Conservation (phyloP, 2,888 invertebrate species). For the Ernsta delagoae region DNA sequence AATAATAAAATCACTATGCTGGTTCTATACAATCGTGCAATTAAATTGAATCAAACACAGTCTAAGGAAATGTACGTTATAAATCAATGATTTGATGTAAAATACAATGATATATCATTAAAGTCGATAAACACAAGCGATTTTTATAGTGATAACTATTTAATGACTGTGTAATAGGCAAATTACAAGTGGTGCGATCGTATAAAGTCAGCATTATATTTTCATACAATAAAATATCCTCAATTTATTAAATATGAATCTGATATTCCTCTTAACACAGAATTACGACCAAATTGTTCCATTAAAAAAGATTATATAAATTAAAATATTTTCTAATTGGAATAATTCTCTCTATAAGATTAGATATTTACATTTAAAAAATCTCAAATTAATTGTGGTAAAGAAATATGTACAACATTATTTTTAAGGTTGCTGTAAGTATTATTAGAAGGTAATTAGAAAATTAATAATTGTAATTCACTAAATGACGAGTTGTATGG, state of each 20-base stretch:
- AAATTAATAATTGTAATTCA: conserved; percentile 80
- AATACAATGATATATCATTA: no score
- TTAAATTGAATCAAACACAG: background rate
- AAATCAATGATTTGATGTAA: no score
- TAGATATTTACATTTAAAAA: conserved; percentile 76
- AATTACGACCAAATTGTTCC: conserved; percentile 69
- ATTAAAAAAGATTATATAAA: conserved; percentile 48
- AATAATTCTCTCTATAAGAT: conserved; percentile 80
- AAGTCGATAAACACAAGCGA: no score
- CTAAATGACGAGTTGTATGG: conserved; percentile 78
- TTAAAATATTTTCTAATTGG: conserved; percentile 68
- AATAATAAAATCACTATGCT: no score
- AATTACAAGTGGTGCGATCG: background rate
- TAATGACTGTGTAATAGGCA: no score
- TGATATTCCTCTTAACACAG: conserved; percentile 46
- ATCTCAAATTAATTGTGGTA: conserved; percentile 84
- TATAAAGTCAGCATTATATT: conserved; percentile 13
- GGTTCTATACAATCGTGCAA: conserved; percentile 6
- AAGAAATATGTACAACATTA: conserved; percentile 82
- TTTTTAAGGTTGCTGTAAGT: conserved; percentile 82
- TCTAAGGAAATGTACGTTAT: no score
- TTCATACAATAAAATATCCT: background rate
- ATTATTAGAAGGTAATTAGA: conserved; percentile 83
- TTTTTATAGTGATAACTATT: no score
- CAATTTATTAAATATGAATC: conserved; percentile 27